Percentiles rank a stretch among this genome's conserved stretches.
Conservation (phyloP, 2,888 invertebrate genomes). For the Ormia ochracea region DNA sequence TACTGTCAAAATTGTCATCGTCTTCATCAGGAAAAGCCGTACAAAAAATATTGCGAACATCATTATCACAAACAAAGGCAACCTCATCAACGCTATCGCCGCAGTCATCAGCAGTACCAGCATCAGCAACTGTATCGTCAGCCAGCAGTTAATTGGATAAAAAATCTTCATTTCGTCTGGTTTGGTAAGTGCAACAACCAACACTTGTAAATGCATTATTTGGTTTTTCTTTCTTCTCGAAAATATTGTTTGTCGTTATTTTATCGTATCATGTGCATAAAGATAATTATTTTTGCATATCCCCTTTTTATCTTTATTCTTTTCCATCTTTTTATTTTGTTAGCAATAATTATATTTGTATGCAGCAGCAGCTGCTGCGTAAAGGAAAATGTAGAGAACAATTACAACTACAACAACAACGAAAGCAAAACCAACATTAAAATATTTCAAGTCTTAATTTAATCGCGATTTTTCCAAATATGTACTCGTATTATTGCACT, state of each 20-base stretch:
- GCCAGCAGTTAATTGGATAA: constrained; percentile 68
- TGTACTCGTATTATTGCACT: too few species aligned
- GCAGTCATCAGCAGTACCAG: constrained; percentile 31
- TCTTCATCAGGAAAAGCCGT: constrained; percentile 43
- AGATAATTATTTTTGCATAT: constrained; percentile 60
- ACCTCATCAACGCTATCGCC: constrained; percentile 40
- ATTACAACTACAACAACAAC: neutral
- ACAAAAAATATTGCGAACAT: constrained; percentile 41
- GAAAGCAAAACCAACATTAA: too few species aligned
- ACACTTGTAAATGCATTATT: constrained; percentile 45
- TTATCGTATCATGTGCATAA: constrained; percentile 48
- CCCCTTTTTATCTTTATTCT: neutral
- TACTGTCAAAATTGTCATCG: constrained; percentile 59
- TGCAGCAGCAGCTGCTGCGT: constrained; percentile 4
- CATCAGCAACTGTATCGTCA: constrained; percentile 38
- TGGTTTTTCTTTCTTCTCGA: constrained; percentile 19
- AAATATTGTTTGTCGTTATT: neutral
- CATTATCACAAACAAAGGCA: constrained; percentile 43
- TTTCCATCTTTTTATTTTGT: constrained; percentile 4
- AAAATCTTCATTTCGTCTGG: constrained; percentile 68
- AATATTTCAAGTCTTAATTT: too few species aligned
- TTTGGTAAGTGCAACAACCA: constrained; percentile 68
- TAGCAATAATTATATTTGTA: constrained; percentile 26
- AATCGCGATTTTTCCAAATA: too few species aligned
- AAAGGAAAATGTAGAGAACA: neutral